phyloP scores from a whole-genome alignment of 2,113 vertebrate species.

The Channa maculata region DNA sequence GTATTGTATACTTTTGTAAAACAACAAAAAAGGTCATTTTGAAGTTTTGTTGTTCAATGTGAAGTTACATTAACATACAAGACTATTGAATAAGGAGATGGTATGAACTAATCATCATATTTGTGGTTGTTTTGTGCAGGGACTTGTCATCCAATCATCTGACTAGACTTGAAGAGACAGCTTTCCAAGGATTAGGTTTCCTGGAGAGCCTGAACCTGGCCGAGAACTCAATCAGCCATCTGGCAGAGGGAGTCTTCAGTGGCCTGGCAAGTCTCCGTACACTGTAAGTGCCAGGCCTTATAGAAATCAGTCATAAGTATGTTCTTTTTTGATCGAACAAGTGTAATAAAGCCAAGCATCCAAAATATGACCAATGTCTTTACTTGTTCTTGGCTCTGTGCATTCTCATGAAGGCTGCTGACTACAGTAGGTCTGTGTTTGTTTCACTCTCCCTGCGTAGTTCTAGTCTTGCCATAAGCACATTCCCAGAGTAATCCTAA shows the following conservation, averaged over 20 bases:
- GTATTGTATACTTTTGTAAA: background rate
- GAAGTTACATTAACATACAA: background rate
- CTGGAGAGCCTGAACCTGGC: slow-evolving; percentile 92
- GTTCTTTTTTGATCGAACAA: background rate
- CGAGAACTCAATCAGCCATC: slow-evolving; percentile 92
- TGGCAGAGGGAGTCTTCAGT: slow-evolving; percentile 93
- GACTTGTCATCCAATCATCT: slow-evolving; percentile 95
- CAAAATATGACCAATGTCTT: slow-evolving; percentile 21
- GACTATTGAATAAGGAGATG: background rate
- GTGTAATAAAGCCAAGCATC: background rate
- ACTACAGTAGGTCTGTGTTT: slow-evolving; percentile 52
- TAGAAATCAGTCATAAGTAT: background rate
- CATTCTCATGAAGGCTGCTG: slow-evolving; percentile 41
- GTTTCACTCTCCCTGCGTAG: slow-evolving; percentile 27
- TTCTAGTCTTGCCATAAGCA: slow-evolving; percentile 17
- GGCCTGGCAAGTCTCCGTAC: slow-evolving; percentile 88
- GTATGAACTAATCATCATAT: slow-evolving; percentile 3
- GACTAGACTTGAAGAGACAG: slow-evolving; percentile 92
- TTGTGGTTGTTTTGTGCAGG: slow-evolving; percentile 69
- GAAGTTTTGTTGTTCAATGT: background rate
- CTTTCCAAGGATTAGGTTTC: slow-evolving; percentile 90
- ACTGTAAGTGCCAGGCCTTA: slow-evolving; percentile 86
- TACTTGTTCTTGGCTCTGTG: slow-evolving; percentile 51
- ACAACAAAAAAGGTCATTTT: slow-evolving; percentile 12
- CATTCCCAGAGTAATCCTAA: background rate